Evolutionary conservation across 2,888 invertebrate genomes (phyloP).

Genomic region (Zhuqinia jingwanae): DNA sequence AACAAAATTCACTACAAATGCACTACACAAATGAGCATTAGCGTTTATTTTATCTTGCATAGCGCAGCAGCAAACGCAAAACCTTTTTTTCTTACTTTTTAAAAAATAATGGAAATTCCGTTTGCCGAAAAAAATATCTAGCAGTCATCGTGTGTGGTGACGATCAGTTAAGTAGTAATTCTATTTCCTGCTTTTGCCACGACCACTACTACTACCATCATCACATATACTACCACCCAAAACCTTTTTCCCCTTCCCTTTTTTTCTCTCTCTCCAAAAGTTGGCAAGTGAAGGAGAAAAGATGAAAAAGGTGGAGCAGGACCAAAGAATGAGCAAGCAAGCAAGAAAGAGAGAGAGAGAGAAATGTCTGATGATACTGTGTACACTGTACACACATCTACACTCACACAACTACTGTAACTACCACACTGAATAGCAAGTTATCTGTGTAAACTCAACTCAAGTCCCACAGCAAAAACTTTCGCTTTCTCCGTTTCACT

Average conservation of each 20-base stretch:
- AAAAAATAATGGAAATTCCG: not conserved
- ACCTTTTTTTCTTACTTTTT: not conserved
- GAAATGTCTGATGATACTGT: too few species aligned
- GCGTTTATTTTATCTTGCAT: not conserved
- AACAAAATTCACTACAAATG: not conserved
- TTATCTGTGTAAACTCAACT: not conserved
- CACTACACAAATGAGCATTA: not conserved
- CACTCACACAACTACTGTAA: conserved; percentile 21
- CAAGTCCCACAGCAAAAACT: not conserved
- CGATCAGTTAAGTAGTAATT: conserved; percentile 46
- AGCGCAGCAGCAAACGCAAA: not conserved
- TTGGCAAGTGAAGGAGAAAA: conserved; percentile 37
- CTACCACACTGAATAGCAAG: not conserved
- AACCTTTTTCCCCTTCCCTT: conserved; percentile 35
- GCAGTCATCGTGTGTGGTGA: conserved; percentile 10
- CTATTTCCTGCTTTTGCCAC: conserved; percentile 43
- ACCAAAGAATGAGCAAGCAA: not conserved
- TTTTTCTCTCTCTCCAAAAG: conserved; percentile 12
- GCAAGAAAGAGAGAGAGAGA: not conserved
- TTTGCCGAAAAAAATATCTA: not conserved
- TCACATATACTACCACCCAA: conserved; percentile 11
- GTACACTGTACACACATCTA: not conserved
- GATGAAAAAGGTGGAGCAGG: not conserved
- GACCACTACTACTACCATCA: too few species aligned
- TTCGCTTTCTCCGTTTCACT: conserved; percentile 1